These are phyloP conservation scores for Trachemys scripta DNA, from an alignment of 2,113 vertebrate genomes.

Conservation along the genomic window DNA sequence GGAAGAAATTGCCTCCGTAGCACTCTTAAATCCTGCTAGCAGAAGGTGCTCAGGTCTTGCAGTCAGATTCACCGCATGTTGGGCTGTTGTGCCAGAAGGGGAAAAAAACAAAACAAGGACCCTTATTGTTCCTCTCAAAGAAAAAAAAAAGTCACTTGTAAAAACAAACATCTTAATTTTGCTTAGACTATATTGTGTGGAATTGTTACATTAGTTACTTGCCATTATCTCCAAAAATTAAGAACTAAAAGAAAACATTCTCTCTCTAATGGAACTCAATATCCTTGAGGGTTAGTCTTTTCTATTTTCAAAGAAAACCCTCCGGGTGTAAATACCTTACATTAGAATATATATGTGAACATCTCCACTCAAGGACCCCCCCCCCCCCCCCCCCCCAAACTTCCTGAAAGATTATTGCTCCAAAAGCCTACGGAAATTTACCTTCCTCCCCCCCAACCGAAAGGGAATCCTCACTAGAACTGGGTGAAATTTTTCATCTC, in stretches of 20 bases:
- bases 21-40: background rate
- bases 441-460: background rate
- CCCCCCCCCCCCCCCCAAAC: background rate
- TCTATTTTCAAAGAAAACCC: conserved; percentile 17
- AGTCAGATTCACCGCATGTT: background rate
- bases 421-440: background rate
- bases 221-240: conserved; percentile 30
- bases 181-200: conserved; percentile 14
- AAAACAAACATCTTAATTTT: conserved; percentile 41
- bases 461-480: background rate
- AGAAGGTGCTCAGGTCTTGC: background rate
- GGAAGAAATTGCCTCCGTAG: background rate
- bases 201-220: conserved; percentile 43
- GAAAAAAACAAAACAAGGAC: background rate
- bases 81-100: background rate
- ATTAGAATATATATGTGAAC: conserved; percentile 15
- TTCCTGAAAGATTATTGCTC: background rate
- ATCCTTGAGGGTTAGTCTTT: conserved; percentile 35
- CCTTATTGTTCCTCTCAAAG: background rate
- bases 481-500: too few species aligned
- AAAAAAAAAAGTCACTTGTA: conserved; percentile 13
- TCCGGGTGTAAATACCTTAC: conserved; percentile 27
- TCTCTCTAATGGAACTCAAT: conserved; percentile 23
- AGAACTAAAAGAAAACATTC: conserved; percentile 34
- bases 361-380: background rate